Conservation (phyloP, 2,113 vertebrate species). For the Albula glossodonta region DNA sequence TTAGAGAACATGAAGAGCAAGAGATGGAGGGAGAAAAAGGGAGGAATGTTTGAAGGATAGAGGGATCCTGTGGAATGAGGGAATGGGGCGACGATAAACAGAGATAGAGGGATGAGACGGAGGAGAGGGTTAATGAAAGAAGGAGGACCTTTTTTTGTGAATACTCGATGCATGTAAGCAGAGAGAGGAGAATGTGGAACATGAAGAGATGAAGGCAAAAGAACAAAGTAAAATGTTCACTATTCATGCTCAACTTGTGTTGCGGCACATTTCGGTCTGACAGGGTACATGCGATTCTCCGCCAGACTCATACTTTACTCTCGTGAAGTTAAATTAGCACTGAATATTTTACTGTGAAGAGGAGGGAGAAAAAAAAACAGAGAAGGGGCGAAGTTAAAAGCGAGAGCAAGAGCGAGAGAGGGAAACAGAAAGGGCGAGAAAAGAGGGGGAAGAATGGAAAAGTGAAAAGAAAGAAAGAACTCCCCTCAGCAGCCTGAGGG, state of each 20-base stretch:
- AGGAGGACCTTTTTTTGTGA: background rate
- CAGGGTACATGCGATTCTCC: too few relatives aligned
- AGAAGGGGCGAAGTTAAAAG: slow-evolving; percentile 30
- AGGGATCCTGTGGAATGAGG: too few relatives aligned
- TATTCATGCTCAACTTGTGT: too few relatives aligned
- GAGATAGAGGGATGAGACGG: too few relatives aligned
- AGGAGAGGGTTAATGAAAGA: background rate
- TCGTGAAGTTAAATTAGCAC: too few relatives aligned
- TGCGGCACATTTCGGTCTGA: too few relatives aligned
- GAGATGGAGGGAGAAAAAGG: slow-evolving; percentile 32
- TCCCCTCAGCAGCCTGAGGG: background rate
- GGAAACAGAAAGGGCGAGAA: background rate
- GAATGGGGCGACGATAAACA: too few relatives aligned
- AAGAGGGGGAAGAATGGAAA: too few relatives aligned
- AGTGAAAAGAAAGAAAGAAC: slow-evolving; percentile 28
- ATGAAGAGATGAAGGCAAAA: background rate
- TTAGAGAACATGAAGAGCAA: background rate
- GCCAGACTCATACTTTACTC: too few relatives aligned
- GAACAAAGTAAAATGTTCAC: background rate
- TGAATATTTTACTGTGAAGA: background rate
- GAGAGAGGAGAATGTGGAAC: background rate
- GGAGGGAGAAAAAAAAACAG: background rate
- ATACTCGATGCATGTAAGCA: background rate
- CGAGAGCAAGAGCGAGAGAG: slow-evolving; percentile 38
- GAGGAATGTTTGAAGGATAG: slow-evolving; percentile 19